phyloP scores from a whole-genome alignment of 2,888 invertebrate species.

The Nysson spinosus region DNA sequence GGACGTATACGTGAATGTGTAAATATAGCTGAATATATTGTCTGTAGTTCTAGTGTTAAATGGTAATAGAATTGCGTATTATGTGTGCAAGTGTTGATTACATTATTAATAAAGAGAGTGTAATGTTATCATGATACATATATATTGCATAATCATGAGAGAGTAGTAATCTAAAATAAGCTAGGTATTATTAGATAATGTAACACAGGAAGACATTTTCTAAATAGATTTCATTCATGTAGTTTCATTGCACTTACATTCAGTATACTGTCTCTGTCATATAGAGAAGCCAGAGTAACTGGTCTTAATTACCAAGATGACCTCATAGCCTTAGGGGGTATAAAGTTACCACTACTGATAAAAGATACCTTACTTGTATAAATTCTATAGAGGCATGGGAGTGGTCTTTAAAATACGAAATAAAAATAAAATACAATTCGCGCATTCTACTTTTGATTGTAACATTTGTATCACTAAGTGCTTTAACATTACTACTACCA shows the following conservation, averaged over 20 bases:
- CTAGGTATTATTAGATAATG: constrained; percentile 1
- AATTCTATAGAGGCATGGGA: constrained; percentile 46
- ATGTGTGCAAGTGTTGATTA: no score
- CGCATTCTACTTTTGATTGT: no score
- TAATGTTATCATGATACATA: not conserved
- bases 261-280: constrained; percentile 40
- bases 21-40: no score
- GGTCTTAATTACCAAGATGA: constrained; percentile 76
- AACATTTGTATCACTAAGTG: no score
- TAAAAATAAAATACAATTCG: constrained; percentile 18
- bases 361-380: constrained; percentile 58
- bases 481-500: no score
- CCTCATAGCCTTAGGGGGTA: constrained; percentile 73
- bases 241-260: constrained; percentile 44
- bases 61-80: no score
- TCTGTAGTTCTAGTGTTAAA: no score
- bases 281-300: constrained; percentile 69
- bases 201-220: constrained; percentile 8
- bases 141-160: not conserved
- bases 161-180: not conserved
- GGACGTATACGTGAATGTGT: no score
- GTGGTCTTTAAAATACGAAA: constrained; percentile 42
- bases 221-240: constrained; percentile 34
- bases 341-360: constrained; percentile 70
- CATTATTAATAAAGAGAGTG: no score